Evolutionary conservation across 2,888 invertebrate species (phyloP).

Genomic region (Chydorus sphaericus): DNA sequence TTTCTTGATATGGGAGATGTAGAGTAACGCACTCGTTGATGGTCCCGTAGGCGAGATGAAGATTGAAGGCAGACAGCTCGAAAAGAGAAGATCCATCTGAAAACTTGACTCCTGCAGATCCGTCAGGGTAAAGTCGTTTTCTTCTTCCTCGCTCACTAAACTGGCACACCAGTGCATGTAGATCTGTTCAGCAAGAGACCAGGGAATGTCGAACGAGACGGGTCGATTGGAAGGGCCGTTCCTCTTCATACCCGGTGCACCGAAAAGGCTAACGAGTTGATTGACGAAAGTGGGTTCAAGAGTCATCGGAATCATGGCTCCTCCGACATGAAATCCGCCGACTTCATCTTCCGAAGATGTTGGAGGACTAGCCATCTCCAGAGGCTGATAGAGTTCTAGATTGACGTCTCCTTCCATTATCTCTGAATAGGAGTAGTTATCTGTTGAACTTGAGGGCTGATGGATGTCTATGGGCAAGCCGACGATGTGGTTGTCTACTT

Average conservation of each 20-base stretch:
- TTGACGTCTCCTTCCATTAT: not conserved
- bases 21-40: no score
- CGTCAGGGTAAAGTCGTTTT: no score
- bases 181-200: constrained; percentile 22
- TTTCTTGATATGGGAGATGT: no score
- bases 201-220: constrained; percentile 20
- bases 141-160: not conserved
- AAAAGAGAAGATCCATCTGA: no score
- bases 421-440: no score
- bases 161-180: constrained; percentile 20
- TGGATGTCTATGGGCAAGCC: not conserved
- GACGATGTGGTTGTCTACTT: not conserved
- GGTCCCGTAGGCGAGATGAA: no score
- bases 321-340: not conserved
- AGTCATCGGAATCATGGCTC: constrained; percentile 37
- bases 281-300: constrained; percentile 45
- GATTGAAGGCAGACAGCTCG: no score
- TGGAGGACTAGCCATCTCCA: not conserved
- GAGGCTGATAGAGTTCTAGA: not conserved
- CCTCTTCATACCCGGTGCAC: constrained; percentile 27
- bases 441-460: not conserved
- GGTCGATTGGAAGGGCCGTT: constrained; percentile 15
- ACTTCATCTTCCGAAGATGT: constrained; percentile 26
- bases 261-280: constrained; percentile 47
- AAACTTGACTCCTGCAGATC: no score